Evolutionary conservation across 2,797 vertebrate species (phyloP).

Genomic region (Artibeus jamaicensis): DNA sequence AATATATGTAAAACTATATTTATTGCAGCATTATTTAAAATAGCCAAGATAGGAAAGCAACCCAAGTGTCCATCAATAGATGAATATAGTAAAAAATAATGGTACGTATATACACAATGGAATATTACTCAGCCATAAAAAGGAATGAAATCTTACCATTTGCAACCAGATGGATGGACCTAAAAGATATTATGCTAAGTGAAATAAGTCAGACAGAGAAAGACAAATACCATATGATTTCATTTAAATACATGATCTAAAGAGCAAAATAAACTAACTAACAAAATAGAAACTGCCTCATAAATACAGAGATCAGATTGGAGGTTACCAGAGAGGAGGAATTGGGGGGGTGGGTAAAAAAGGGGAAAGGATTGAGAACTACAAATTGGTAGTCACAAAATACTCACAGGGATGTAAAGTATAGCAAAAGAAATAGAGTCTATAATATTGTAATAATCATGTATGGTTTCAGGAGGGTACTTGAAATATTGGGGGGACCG

Average conservation of each 20-base stretch:
- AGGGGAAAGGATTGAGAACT: neutral
- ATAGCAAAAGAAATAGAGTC: neutral
- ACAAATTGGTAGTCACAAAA: neutral
- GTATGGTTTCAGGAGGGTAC: neutral
- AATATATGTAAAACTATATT: neutral
- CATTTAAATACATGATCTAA: neutral
- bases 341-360: neutral
- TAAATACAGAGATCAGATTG: neutral
- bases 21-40: neutral
- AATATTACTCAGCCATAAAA: neutral
- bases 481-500: neutral
- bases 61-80: neutral
- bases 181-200: neutral
- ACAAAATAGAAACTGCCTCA: neutral
- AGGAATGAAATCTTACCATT: neutral
- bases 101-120: neutral
- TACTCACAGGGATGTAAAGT: neutral
- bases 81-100: neutral
- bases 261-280: neutral
- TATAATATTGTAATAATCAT: neutral
- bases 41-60: neutral
- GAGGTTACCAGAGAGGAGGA: neutral
- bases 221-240: neutral
- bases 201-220: neutral
- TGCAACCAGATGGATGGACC: neutral